Percentiles rank a stretch among this genome's conserved stretches.
Evolutionary conservation across 2,888 invertebrate genomes (phyloP).

Genomic region (Zonitis immaculata): DNA sequence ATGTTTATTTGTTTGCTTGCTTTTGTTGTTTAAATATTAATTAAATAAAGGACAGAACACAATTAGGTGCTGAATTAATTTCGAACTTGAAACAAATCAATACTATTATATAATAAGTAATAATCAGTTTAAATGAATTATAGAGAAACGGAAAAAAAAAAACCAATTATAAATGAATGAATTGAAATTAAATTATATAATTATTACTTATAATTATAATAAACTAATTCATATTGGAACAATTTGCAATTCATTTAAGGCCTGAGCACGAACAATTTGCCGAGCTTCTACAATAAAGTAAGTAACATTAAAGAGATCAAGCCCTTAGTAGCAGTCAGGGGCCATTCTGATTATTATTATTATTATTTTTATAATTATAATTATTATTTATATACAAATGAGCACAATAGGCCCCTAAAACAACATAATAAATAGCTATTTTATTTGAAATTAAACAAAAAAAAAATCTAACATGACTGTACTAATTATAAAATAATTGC

Average conservation of each 20-base stretch:
- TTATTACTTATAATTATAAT: background rate
- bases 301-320: conserved; percentile 42
- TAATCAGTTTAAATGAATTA: background rate
- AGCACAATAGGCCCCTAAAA: conserved; percentile 31
- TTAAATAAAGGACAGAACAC: conserved; percentile 22
- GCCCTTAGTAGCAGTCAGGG: conserved; percentile 40
- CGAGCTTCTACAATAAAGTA: conserved; percentile 27
- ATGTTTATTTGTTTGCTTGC: background rate
- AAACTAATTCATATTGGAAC: conserved; percentile 13
- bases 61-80: conserved; percentile 15
- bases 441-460: conserved; percentile 9
- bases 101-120: background rate
- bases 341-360: conserved; percentile 21
- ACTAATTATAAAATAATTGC: background rate
- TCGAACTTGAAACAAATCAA: conserved; percentile 8
- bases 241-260: conserved; percentile 19
- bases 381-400: conserved; percentile 33
- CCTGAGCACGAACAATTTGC: conserved; percentile 21
- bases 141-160: too few species aligned
- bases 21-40: too few species aligned
- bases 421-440: conserved; percentile 29
- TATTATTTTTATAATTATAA: background rate
- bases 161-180: too few species aligned
- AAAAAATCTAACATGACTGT: background rate
- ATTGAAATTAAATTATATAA: background rate